Evolutionary conservation across 2,888 invertebrate genomes (phyloP).

Genomic region (Craniophora ligustri): DNA sequence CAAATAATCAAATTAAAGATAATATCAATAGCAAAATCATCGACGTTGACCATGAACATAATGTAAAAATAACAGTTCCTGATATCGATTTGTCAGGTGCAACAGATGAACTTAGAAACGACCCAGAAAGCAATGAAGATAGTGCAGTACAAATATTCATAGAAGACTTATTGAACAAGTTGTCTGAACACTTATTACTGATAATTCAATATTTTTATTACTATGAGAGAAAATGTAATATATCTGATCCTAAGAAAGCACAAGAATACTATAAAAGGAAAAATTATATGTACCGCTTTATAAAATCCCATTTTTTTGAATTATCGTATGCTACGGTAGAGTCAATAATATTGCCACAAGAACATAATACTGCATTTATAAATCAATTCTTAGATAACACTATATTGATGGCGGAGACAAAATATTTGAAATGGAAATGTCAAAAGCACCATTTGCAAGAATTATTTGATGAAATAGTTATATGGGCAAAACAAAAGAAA

Average conservation of each 20-base stretch:
- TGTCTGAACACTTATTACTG: slow-evolving; percentile 55
- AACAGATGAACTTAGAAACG: not conserved
- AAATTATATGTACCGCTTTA: slow-evolving; percentile 30
- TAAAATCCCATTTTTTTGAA: slow-evolving; percentile 58
- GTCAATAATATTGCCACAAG: slow-evolving; percentile 60
- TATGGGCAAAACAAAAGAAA: slow-evolving; percentile 58
- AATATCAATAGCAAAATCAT: not conserved
- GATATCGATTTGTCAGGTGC: not conserved
- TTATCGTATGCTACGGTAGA: slow-evolving; percentile 57
- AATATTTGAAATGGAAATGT: slow-evolving; percentile 23
- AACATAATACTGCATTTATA: slow-evolving; percentile 57
- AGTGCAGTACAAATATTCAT: not conserved
- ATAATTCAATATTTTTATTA: slow-evolving; percentile 49
- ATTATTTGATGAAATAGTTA: slow-evolving; percentile 59
- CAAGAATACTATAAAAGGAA: not conserved
- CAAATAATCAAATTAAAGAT: not conserved
- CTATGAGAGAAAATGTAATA: not conserved
- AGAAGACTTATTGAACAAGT: slow-evolving; percentile 27
- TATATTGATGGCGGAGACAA: slow-evolving; percentile 42
- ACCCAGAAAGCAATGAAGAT: not conserved
- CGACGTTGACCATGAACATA: not conserved
- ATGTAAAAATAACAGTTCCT: slow-evolving; percentile 3
- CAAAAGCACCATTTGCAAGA: slow-evolving; percentile 32
- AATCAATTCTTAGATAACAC: slow-evolving; percentile 56
- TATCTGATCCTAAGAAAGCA: not conserved